A percentile compares a stretch with the other conserved stretches of the same genome.
phyloP scores from a whole-genome alignment of 2,888 invertebrate genomes.

The Emesis russula region DNA sequence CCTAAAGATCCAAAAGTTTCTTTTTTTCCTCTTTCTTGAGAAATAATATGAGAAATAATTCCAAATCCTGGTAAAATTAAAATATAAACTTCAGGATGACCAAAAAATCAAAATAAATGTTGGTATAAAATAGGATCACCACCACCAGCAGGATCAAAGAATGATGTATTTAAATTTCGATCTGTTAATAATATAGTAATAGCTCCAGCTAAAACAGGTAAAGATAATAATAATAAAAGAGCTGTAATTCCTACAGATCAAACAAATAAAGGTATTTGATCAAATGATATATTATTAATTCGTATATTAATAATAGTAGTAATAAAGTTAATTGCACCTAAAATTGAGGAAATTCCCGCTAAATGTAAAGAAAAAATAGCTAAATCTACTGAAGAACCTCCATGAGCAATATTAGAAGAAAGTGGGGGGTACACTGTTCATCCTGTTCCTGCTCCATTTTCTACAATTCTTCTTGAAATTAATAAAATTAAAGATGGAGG shows the following conservation, averaged over 20 bases:
- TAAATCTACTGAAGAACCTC: constrained; percentile 97
- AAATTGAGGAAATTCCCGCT: constrained; percentile 97
- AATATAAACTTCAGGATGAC: constrained; percentile 99
- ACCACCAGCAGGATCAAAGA: constrained; percentile 98
- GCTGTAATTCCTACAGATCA: constrained; percentile 97
- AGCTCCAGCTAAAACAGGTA: constrained; percentile 97
- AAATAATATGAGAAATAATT: constrained; percentile 98
- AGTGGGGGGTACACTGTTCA: constrained; percentile 98
- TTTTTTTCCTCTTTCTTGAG: constrained; percentile 97
- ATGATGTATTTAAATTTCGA: constrained; percentile 98
- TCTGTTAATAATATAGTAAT: constrained; percentile 96
- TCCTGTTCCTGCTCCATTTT: constrained; percentile 98
- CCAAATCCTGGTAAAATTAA: constrained; percentile 98
- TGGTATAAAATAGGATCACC: constrained; percentile 98
- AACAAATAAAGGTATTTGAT: constrained; percentile 97
- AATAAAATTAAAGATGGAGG: constrained; percentile 97
- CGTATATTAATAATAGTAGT: constrained; percentile 98
- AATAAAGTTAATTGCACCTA: constrained; percentile 98
- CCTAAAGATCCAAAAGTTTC: constrained; percentile 97
- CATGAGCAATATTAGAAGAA: constrained; percentile 96
- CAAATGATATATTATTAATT: constrained; percentile 95
- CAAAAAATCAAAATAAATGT: constrained; percentile 99
- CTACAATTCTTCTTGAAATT: constrained; percentile 96
- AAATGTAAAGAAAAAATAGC: constrained; percentile 98
- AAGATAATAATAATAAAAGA: constrained; percentile 96